These are phyloP conservation scores for Crocodylus rhombifer DNA, from an alignment of 2,797 vertebrate species.

Conservation along the genomic window DNA sequence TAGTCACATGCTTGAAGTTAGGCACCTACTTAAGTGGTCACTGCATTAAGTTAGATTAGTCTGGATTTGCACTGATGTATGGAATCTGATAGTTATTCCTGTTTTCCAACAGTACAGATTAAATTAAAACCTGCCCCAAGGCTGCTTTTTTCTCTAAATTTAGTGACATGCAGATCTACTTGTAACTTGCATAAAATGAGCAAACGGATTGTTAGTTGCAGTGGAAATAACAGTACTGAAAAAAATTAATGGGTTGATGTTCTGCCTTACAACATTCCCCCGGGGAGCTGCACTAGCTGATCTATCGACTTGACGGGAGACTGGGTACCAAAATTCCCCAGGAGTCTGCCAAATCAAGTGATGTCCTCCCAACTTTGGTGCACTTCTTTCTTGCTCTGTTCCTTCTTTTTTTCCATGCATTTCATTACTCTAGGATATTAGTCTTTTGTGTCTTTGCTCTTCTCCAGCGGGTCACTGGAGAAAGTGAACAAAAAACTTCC, in stretches of 20 bases:
- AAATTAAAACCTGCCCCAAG: background rate
- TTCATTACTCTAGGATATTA: slow-evolving; percentile 28
- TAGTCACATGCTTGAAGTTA: too few relatives aligned
- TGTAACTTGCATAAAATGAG: background rate
- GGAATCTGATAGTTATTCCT: background rate
- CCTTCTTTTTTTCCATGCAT: background rate
- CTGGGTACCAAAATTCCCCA: background rate
- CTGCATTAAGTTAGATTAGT: background rate
- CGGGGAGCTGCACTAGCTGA: background rate
- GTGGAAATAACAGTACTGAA: background rate
- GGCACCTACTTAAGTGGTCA: too few relatives aligned
- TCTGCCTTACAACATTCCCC: background rate
- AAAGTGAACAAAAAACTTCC: background rate
- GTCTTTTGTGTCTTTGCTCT: slow-evolving; percentile 15
- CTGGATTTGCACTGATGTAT: too few relatives aligned
- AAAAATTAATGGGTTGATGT: background rate
- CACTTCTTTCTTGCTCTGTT: background rate
- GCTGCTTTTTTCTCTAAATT: background rate
- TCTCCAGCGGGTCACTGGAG: background rate
- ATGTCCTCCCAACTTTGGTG: background rate
- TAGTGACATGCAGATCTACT: background rate
- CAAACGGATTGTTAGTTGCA: background rate
- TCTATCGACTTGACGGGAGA: background rate
- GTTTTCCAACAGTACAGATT: background rate
- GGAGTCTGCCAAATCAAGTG: background rate